Conservation (phyloP, 1,140 invertebrate species). For the Calliphora vicina region DNA sequence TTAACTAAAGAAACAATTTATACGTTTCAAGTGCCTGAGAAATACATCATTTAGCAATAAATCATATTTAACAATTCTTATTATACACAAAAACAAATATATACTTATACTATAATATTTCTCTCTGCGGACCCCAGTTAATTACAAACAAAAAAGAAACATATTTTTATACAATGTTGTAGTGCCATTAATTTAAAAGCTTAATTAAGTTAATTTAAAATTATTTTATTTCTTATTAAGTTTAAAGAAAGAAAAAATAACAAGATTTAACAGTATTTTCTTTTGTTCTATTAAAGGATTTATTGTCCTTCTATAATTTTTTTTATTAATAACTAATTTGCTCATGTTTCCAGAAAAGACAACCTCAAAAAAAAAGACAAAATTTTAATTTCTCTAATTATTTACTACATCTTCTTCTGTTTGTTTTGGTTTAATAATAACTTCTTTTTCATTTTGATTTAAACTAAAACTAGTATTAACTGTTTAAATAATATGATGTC, state of each 20-base stretch:
- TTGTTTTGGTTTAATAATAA: not conserved
- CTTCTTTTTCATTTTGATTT: too few species aligned
- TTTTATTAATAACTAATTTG: not conserved
- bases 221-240: not conserved
- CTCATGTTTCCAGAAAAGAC: not conserved
- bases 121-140: not conserved
- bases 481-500: not conserved
- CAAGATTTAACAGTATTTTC: conserved; percentile 24
- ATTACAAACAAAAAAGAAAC: not conserved
- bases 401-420: too few species aligned
- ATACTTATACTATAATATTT: too few species aligned
- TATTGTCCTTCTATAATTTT: not conserved
- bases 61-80: not conserved
- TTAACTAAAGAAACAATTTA: not conserved
- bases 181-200: conserved; percentile 24
- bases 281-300: not conserved
- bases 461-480: not conserved
- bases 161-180: conserved; percentile 26
- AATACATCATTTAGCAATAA: not conserved
- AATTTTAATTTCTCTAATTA: not conserved
- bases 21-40: not conserved
- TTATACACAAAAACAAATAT: not conserved
- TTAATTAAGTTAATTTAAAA: conserved; percentile 1
- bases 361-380: not conserved
- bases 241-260: not conserved